Conservation (phyloP, 2,888 invertebrate genomes). For the Eurytoma californica region DNA sequence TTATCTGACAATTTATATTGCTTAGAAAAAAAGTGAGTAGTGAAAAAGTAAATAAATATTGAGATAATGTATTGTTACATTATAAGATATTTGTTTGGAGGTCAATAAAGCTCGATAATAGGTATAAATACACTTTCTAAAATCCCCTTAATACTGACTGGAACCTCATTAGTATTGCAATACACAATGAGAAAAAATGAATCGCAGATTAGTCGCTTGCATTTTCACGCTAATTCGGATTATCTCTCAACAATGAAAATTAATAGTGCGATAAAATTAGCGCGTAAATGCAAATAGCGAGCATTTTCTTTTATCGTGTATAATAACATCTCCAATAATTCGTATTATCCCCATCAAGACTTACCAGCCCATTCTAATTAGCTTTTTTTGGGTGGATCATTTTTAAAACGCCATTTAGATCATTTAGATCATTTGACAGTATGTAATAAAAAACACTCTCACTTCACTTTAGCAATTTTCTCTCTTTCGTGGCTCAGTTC, state of each 20-base stretch:
- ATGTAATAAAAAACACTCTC: conserved; percentile 25
- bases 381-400: conserved; percentile 22
- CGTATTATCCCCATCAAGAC: conserved; percentile 23
- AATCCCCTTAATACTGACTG: conserved; percentile 40
- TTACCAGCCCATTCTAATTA: conserved; percentile 32
- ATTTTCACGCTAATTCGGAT: conserved; percentile 19
- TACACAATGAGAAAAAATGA: conserved; percentile 39
- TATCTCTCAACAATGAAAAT: conserved; percentile 24
- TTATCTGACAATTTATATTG: too few species aligned
- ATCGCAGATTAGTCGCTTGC: background rate
- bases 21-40: too few species aligned
- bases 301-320: conserved; percentile 36
- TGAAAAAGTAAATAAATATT: too few species aligned
- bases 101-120: background rate
- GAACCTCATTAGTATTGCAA: conserved; percentile 20
- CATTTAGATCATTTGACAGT: conserved; percentile 22
- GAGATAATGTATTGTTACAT: too few species aligned
- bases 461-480: conserved; percentile 13
- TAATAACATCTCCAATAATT: conserved; percentile 11
- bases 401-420: conserved; percentile 22
- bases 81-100: too few species aligned
- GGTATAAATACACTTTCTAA: conserved; percentile 7
- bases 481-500: conserved; percentile 14
- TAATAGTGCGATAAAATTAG: conserved; percentile 22
- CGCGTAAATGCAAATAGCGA: background rate